phyloP scores from a whole-genome alignment of 2,888 invertebrate genomes.

The Himalopsyche japonica region DNA sequence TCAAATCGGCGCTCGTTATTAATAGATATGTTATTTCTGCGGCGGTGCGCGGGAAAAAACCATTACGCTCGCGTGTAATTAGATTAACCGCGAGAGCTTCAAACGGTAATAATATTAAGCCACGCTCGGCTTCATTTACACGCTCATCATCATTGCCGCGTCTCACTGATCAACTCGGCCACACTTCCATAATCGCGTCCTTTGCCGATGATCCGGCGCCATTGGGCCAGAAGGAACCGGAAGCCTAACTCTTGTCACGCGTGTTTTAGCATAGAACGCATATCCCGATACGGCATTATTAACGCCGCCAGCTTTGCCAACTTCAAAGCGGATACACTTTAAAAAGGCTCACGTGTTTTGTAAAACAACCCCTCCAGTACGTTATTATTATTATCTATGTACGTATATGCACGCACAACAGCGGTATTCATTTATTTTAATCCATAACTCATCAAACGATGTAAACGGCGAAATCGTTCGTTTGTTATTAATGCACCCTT shows the following conservation, averaged over 20 bases:
- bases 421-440: constrained; percentile 41
- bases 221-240: constrained; percentile 13
- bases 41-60: not conserved
- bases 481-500: constrained; percentile 69
- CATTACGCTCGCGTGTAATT: not conserved
- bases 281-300: constrained; percentile 12
- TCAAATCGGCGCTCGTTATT: not conserved
- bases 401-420: not conserved
- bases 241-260: constrained; percentile 10
- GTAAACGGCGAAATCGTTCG: constrained; percentile 62
- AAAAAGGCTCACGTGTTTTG: constrained; percentile 9
- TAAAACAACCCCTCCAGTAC: constrained; percentile 13
- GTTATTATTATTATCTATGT: constrained; percentile 12
- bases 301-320: constrained; percentile 7
- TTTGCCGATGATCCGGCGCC: constrained; percentile 18
- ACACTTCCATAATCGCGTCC: not conserved
- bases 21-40: not conserved
- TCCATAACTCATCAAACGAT: constrained; percentile 41
- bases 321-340: constrained; percentile 29
- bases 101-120: constrained; percentile 5
- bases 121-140: constrained; percentile 7
- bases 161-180: not conserved
- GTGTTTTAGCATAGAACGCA: constrained; percentile 6
- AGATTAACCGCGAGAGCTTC: constrained; percentile 4
- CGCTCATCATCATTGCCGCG: not conserved